These are phyloP conservation scores for Arctopsyche grandis DNA, from an alignment of 1,140 invertebrate genomes.

Conservation along the genomic window DNA sequence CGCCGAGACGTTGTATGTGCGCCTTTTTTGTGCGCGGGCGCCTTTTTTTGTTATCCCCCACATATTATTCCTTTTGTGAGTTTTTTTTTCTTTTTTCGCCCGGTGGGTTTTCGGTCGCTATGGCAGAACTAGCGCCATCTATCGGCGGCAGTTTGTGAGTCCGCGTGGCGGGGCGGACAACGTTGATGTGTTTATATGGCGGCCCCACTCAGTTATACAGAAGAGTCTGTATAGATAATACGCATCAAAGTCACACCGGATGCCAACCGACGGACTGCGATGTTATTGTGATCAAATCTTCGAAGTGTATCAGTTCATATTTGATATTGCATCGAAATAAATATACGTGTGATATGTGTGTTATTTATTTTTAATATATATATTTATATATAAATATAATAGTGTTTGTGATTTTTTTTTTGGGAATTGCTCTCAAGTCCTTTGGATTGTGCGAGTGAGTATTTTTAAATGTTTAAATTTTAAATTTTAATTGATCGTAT, in stretches of 20 bases:
- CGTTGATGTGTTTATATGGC: slow-evolving; percentile 51
- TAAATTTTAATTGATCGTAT: too few species aligned
- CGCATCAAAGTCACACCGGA: slow-evolving; percentile 32
- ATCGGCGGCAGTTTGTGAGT: slow-evolving; percentile 25
- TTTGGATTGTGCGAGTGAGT: too few species aligned
- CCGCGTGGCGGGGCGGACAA: slow-evolving; percentile 3
- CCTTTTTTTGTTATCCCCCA: background rate
- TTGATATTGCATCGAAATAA: too few species aligned
- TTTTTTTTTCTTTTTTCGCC: background rate
- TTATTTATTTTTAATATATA: too few species aligned
- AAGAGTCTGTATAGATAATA: slow-evolving; percentile 49
- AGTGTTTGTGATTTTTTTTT: too few species aligned
- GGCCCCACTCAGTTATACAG: slow-evolving; percentile 48
- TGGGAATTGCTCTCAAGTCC: too few species aligned
- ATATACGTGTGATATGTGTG: background rate
- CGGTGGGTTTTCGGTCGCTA: background rate
- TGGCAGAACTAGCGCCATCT: slow-evolving; percentile 45
- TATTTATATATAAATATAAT: too few species aligned
- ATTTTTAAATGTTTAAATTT: too few species aligned
- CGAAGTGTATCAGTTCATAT: too few species aligned
- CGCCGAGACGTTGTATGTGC: background rate
- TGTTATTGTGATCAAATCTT: too few species aligned
- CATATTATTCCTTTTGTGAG: background rate
- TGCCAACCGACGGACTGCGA: slow-evolving; percentile 13
- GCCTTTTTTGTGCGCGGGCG: slow-evolving; percentile 3